Evolutionary conservation across 2,113 vertebrate species (phyloP).

Genomic region (Fulmarus glacialis): DNA sequence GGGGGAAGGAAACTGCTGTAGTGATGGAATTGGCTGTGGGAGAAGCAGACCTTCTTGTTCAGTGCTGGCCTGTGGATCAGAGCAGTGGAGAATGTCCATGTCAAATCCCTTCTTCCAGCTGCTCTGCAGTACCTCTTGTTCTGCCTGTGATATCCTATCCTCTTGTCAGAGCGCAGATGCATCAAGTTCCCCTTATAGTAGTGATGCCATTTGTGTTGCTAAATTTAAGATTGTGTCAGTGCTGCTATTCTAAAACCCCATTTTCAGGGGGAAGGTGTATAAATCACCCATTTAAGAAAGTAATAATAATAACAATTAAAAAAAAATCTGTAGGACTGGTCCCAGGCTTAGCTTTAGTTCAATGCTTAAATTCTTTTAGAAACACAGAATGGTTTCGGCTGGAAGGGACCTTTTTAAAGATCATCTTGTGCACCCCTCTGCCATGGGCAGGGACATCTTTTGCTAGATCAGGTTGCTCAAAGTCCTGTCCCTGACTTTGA

Average conservation of each 20-base stretch:
- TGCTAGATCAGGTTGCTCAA: not conserved
- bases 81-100: not conserved
- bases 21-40: not conserved
- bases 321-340: not conserved
- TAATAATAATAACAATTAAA: too few relatives aligned
- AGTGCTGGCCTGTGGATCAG: not conserved
- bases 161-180: not conserved
- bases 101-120: not conserved
- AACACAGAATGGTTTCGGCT: not conserved
- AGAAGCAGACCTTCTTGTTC: not conserved
- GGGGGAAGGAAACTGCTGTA: not conserved
- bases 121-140: not conserved
- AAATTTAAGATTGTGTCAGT: not conserved
- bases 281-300: not conserved
- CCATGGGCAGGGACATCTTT: not conserved
- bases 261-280: not conserved
- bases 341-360: not conserved
- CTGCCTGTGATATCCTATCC: not conserved
- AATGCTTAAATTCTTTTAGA: not conserved
- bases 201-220: not conserved
- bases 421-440: not conserved
- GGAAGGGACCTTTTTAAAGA: not conserved
- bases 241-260: not conserved
- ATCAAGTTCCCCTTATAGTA: not conserved
- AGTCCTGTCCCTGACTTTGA: not conserved